Percentiles rank a stretch among this genome's conserved stretches.
phyloP scores from a whole-genome alignment of 2,797 vertebrate genomes.

The Miichthys miiuy region DNA sequence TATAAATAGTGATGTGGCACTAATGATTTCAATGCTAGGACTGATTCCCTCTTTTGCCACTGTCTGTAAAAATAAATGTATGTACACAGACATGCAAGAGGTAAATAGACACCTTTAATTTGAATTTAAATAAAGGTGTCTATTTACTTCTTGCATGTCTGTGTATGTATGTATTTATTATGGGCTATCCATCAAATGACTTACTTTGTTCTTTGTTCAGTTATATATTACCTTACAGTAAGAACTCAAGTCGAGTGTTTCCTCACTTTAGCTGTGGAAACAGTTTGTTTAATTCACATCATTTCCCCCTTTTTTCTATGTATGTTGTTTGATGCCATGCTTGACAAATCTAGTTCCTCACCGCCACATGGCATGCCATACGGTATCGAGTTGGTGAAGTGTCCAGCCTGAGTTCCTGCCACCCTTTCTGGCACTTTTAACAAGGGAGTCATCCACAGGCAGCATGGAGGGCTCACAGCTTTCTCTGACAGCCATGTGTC shows the following conservation, averaged over 20 bases:
- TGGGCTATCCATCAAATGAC: background rate
- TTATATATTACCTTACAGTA: background rate
- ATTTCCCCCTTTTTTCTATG: background rate
- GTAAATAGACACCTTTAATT: no score
- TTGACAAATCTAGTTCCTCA: conserved; percentile 39
- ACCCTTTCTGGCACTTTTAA: conserved; percentile 56
- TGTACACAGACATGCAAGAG: no score
- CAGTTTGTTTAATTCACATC: background rate
- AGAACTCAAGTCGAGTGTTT: background rate
- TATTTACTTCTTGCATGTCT: no score
- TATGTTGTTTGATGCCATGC: conserved; percentile 15
- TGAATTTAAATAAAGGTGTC: no score
- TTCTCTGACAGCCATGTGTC: conserved; percentile 66
- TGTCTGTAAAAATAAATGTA: conserved; percentile 4
- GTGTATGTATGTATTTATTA: background rate
- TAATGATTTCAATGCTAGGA: conserved; percentile 1
- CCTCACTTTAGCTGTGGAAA: background rate
- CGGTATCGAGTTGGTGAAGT: conserved; percentile 48
- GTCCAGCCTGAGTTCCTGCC: conserved; percentile 61
- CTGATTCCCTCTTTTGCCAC: background rate
- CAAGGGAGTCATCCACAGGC: conserved; percentile 59
- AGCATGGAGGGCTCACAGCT: conserved; percentile 57
- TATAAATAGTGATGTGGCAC: conserved; percentile 28
- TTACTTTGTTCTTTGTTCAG: background rate
- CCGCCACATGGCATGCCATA: conserved; percentile 69